Evolutionary conservation across 2,888 invertebrate species (phyloP).

Genomic region (Lasioglossum villosulum): DNA sequence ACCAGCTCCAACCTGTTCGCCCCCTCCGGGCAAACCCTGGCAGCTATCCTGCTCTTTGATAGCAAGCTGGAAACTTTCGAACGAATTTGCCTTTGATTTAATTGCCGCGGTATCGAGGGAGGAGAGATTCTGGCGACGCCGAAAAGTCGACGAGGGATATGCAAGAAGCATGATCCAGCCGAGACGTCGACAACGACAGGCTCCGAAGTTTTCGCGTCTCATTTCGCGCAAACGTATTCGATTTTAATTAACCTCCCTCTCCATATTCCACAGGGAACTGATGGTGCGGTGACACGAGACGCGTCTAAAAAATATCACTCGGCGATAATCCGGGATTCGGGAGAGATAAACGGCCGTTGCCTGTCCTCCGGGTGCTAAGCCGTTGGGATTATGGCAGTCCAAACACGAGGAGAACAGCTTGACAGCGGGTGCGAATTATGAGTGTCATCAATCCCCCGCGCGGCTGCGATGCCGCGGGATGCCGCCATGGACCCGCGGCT

Average conservation of each 20-base stretch:
- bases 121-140: slow-evolving; percentile 30
- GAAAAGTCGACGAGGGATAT: slow-evolving; percentile 20
- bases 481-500: neutral
- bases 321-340: slow-evolving; percentile 35
- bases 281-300: neutral
- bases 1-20: slow-evolving; percentile 9
- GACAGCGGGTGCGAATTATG: slow-evolving; percentile 76
- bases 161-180: neutral
- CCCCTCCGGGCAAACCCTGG: neutral
- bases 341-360: slow-evolving; percentile 43
- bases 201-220: neutral
- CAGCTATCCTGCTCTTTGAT: slow-evolving; percentile 23
- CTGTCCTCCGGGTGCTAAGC: slow-evolving; percentile 72
- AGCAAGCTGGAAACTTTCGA: slow-evolving; percentile 42
- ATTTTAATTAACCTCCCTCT: slow-evolving; percentile 35
- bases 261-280: neutral
- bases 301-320: slow-evolving; percentile 30
- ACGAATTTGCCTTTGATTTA: slow-evolving; percentile 51
- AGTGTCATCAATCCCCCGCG: slow-evolving; percentile 76
- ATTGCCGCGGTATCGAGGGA: slow-evolving; percentile 32
- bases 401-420: slow-evolving; percentile 64
- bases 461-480: neutral
- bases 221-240: slow-evolving; percentile 14
- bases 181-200: neutral
- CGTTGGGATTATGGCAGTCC: slow-evolving; percentile 77